Conservation (phyloP, 2,888 invertebrate genomes). For the Drosophila pegasa region DNA sequence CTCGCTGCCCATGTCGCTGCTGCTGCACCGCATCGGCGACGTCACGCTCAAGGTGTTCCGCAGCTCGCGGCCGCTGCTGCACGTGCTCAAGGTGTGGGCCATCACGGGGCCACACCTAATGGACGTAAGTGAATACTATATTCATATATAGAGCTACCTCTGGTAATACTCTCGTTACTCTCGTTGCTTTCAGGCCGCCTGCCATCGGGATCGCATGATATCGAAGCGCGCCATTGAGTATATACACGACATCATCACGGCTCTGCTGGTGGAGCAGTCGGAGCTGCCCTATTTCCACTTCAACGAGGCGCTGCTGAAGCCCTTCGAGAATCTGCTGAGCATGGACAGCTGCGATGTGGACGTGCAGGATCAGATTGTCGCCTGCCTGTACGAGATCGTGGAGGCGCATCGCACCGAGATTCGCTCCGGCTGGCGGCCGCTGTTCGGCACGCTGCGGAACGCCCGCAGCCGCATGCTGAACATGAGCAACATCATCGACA, state of each 20-base stretch:
- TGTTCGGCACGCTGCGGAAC: constrained; percentile 96
- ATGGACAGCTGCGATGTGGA: constrained; percentile 97
- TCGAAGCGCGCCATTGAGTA: constrained; percentile 96
- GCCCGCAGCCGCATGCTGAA: constrained; percentile 89
- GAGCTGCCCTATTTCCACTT: constrained; percentile 97
- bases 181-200: constrained; percentile 89
- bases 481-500: constrained; percentile 91
- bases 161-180: not conserved
- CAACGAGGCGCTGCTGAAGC: constrained; percentile 97
- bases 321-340: constrained; percentile 97
- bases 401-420: constrained; percentile 97
- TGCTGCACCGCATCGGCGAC: constrained; percentile 94
- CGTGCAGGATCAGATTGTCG: constrained; percentile 93
- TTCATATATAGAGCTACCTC: not conserved
- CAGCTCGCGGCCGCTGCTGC: constrained; percentile 94
- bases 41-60: constrained; percentile 94
- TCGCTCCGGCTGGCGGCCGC: constrained; percentile 97
- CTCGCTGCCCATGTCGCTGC: constrained; percentile 86
- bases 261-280: constrained; percentile 93
- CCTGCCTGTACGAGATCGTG: constrained; percentile 97
- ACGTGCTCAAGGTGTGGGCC: constrained; percentile 96
- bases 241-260: constrained; percentile 96
- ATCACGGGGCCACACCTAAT: constrained; percentile 96
- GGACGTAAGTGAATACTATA: constrained; percentile 87
- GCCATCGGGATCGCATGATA: constrained; percentile 94